A percentile compares a stretch with the other conserved stretches of the same genome.
phyloP scores from a whole-genome alignment of 2,888 invertebrate species.

The Apamea sordens region DNA sequence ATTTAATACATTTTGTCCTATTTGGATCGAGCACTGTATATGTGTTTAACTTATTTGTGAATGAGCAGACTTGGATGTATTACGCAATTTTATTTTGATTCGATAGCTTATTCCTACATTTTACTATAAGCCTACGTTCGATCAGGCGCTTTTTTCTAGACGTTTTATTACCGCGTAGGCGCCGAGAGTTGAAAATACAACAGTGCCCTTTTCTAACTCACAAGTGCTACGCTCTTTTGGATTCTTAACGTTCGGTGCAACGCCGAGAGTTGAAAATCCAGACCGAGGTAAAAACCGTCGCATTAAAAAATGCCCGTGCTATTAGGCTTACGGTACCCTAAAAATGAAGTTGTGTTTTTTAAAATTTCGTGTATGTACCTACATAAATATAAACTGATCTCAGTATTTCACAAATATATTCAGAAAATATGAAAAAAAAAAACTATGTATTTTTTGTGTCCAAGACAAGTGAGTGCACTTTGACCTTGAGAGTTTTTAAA shows the following conservation, averaged over 20 bases:
- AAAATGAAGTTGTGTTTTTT: too few relatives aligned
- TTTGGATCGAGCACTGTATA: constrained; percentile 22
- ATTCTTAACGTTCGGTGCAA: background rate
- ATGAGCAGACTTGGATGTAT: background rate
- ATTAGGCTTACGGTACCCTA: too few relatives aligned
- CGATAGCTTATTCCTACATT: background rate
- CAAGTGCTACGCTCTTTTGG: background rate
- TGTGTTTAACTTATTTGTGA: constrained; percentile 9
- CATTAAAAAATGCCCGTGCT: background rate
- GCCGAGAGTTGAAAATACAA: background rate
- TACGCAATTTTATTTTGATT: constrained; percentile 15
- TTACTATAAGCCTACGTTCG: background rate
- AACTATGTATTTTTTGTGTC: background rate
- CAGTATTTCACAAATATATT: constrained; percentile 23
- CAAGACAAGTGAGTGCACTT: constrained; percentile 6
- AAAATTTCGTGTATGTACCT: background rate
- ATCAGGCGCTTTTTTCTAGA: background rate
- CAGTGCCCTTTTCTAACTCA: background rate
- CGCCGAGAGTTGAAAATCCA: background rate
- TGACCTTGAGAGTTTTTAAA: constrained; percentile 1
- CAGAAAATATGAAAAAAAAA: background rate
- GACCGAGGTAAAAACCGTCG: background rate
- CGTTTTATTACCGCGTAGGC: background rate
- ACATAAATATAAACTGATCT: constrained; percentile 18
- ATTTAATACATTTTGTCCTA: constrained; percentile 15